Percentiles rank a stretch among this genome's conserved stretches.
phyloP scores from a whole-genome alignment of 1,140 invertebrate species.

The Temnothorax curvispinosus region DNA sequence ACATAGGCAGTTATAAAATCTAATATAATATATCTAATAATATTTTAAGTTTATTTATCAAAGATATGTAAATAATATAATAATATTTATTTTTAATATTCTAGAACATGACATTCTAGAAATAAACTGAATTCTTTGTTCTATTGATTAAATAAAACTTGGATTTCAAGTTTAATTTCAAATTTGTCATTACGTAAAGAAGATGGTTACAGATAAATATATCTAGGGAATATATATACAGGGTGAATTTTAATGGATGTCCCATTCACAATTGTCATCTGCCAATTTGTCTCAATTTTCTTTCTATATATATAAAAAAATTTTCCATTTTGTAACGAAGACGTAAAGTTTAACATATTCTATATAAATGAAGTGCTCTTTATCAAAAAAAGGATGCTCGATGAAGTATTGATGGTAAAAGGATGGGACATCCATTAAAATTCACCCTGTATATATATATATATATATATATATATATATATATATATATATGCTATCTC shows the following conservation, averaged over 20 bases:
- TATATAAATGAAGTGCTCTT: no score
- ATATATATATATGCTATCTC: not conserved
- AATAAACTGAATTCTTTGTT: slow-evolving; percentile 18
- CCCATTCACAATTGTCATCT: no score
- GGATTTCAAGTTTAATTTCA: not conserved
- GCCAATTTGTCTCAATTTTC: no score
- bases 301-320: no score
- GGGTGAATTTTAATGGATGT: no score
- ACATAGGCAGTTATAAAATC: slow-evolving; percentile 44
- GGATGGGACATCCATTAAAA: no score
- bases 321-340: no score
- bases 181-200: not conserved
- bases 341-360: no score
- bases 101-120: not conserved
- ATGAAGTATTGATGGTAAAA: no score
- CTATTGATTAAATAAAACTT: slow-evolving; percentile 5
- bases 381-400: no score
- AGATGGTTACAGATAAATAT: slow-evolving; percentile 5
- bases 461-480: not conserved
- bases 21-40: slow-evolving; percentile 52
- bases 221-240: not conserved
- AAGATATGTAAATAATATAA: not conserved
- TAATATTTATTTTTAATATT: not conserved
- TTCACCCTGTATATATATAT: no score
- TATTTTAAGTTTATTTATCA: slow-evolving; percentile 14